Conservation (phyloP, 2,797 vertebrate genomes). For the Melanotaenia boesemani region DNA sequence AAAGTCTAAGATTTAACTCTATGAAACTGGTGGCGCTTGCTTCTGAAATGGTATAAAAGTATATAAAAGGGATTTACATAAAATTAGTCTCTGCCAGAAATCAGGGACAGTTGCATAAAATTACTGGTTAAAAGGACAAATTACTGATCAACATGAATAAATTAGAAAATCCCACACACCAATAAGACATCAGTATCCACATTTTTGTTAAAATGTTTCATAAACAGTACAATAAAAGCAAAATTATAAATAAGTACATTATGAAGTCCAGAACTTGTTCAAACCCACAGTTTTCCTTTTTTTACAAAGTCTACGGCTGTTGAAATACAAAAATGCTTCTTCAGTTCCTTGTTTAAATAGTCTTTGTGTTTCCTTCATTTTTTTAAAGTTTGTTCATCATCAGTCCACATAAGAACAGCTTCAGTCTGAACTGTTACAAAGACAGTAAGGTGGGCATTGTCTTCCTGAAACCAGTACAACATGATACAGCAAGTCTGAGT, state of each 20-base stretch:
- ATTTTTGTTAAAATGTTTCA: neutral
- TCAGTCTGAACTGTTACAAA: neutral
- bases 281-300: neutral
- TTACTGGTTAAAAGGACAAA: neutral
- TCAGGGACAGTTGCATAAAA: neutral
- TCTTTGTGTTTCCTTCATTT: conserved; percentile 14
- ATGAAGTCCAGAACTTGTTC: neutral
- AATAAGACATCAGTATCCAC: conserved; percentile 4
- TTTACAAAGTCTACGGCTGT: conserved; percentile 1
- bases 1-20: conserved; percentile 6
- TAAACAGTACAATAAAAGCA: conserved; percentile 18
- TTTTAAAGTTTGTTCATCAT: neutral
- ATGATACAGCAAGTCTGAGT: neutral
- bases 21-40: neutral
- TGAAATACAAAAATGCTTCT: neutral
- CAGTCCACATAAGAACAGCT: neutral
- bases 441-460: conserved; percentile 11
- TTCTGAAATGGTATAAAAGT: conserved; percentile 7
- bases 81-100: neutral
- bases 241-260: conserved; percentile 27
- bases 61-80: neutral
- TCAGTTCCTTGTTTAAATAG: conserved; percentile 1
- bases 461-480: neutral
- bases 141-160: conserved; percentile 24
- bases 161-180: neutral